Evolutionary conservation across 2,797 vertebrate species (phyloP), one percentile per base, ranked within the genome.

Genomic region (Myripristis murdjan): DNA sequence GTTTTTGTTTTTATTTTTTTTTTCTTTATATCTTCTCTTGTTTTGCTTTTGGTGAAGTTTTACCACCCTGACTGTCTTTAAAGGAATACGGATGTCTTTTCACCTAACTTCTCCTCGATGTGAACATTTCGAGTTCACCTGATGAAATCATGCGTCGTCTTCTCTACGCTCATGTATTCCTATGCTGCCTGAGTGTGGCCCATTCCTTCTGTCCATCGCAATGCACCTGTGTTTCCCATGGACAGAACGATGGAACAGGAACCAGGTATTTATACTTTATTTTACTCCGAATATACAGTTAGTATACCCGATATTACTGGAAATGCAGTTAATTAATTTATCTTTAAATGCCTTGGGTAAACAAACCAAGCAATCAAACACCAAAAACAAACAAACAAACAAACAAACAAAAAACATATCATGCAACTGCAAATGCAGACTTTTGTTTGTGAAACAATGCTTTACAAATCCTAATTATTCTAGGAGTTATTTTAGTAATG

Each of bases 191-290:
- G 64, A 82, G 89, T 65, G 85, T 88, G 74, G 89, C 79, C 65
- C 56, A 55, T n/a, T 80, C 94, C 0, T 96, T 95, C 56, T 99
- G 98, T 77, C 98, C 98, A 28, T 95, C 98, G 1, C 97, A 96
- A 86, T 99, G 98, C 76, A 95, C 94, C 84, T 99, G 98, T 12
- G 92, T 94, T 76, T 94, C 94, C 79, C 95, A 96, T 16, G 93
- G 95, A 86, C 95, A 91, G 62, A 92, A 89, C 4, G 96, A 97
- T 33, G 96, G 95, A 83, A 84, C 90, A 0, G 95, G 95, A 79
- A 89, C 92, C 87, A 98, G 98, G 98, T 99, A 97, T 64, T 0
- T 58, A 12, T 1, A 52, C 16, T 77, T 47, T 16, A 18, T 18
- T 31, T 39, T 4, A 23, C 5, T 8, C 59, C 8, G 15, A 8